phyloP scores from a whole-genome alignment of 2,888 invertebrate genomes.

The Ecliptopera silaceata region DNA sequence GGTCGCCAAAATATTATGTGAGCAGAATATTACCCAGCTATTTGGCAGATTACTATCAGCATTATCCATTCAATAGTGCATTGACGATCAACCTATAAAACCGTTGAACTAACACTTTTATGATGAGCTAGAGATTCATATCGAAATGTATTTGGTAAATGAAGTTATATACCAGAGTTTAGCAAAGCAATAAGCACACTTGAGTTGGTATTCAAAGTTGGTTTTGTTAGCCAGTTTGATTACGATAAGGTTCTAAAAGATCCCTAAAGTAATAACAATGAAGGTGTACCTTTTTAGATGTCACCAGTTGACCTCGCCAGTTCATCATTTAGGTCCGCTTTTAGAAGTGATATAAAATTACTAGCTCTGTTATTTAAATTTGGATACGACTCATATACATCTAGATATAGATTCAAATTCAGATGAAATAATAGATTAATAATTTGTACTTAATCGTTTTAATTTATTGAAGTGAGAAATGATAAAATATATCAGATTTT shows the following conservation, averaged over 20 bases:
- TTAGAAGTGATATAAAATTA: not conserved
- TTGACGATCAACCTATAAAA: not conserved
- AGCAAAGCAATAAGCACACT: too few relatives aligned
- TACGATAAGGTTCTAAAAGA: conserved; percentile 24
- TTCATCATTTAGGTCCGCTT: conserved; percentile 12
- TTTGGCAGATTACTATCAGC: not conserved
- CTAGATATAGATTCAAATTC: not conserved
- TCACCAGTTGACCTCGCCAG: conserved; percentile 51
- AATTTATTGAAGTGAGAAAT: too few relatives aligned
- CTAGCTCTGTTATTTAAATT: not conserved
- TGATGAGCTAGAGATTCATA: too few relatives aligned
- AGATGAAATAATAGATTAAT: not conserved
- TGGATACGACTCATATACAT: not conserved
- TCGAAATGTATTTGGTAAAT: too few relatives aligned
- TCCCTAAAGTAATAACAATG: conserved; percentile 13
- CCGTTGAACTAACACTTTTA: too few relatives aligned
- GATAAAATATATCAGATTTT: too few relatives aligned
- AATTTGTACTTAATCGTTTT: too few relatives aligned
- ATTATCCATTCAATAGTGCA: not conserved
- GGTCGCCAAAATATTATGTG: conserved; percentile 10
- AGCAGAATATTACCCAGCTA: not conserved
- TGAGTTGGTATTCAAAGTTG: too few relatives aligned
- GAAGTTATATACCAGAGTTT: too few relatives aligned
- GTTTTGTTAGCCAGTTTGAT: not conserved
- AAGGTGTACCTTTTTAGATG: conserved; percentile 33